Base-by-base conservation (phyloP, 2,888 invertebrate species). In the Artemia sinica region DNA sequence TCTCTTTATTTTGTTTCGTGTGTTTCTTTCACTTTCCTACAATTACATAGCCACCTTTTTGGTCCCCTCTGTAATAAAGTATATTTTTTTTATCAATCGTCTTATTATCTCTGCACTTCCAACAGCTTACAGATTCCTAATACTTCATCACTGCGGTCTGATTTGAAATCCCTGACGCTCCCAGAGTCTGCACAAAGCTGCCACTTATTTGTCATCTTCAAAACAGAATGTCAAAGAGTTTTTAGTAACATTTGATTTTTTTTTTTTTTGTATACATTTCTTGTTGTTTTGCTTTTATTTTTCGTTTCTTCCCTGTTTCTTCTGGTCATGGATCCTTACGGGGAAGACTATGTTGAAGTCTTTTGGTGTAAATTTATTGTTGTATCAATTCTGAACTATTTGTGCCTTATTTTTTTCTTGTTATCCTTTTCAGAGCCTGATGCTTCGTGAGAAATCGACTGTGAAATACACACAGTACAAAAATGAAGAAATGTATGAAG, bases 381-480 rank as follows among this genome's bases (percentile, higher is more conserved):
- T n/a, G 50, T 65, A 65, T 28, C 1, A 14, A 66, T 65, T 2
- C 65, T 11, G 11, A 11, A 28, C 2, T 8, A 10, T 52, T 49
- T 8, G 13, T 58, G 13, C 14, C n/a, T 49, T 18, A 68, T 12
- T 63, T 18, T 48, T 68, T 13, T 14, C n/a, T 48, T 11, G 5
- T 50, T 28, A 13, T 41, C 8, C 14, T 18, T 50, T 66, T 67
- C 84, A 93, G 92, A 88, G 88, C 28, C 80, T 94, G 72, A 88
- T 93, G 73, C 85, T 89, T 76, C 91, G 90, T 72, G 93, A 94
- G 75, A 89, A 92, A 74, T 88, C 92, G 68, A 90, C 94, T 66
- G 92, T 95, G 50, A 86, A 93, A 74, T 95, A 95, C 80, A 92
- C 94, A 69, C 93, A 91, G 76, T 95, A 94, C 80, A 89, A 91